A percentile compares a stretch with the other conserved stretches of the same genome.
phyloP scores from a whole-genome alignment of 1,140 invertebrate genomes.

The Cyclina sinensis region DNA sequence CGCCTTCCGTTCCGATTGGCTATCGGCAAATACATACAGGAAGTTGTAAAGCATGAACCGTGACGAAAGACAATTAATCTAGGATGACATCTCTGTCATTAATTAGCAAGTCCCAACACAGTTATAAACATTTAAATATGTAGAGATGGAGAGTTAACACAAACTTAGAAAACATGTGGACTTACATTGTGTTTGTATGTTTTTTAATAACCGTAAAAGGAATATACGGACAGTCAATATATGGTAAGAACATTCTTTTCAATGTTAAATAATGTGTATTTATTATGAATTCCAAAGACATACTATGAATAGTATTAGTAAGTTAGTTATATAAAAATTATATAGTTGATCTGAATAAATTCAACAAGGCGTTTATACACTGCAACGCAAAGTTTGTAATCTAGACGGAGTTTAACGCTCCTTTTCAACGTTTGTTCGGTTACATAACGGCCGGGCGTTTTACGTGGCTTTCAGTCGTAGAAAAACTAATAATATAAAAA shows the following conservation, averaged over 20 bases:
- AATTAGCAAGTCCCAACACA: slow-evolving; percentile 18
- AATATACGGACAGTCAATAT: neutral
- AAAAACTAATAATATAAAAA: no score
- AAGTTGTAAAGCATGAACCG: neutral
- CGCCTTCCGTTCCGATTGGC: slow-evolving; percentile 24
- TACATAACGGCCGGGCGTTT: no score
- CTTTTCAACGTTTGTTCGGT: no score
- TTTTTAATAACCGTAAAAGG: neutral
- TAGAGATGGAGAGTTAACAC: slow-evolving; percentile 12
- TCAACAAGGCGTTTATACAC: no score
- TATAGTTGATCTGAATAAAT: no score
- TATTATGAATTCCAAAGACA: no score
- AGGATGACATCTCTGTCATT: slow-evolving; percentile 25
- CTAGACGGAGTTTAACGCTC: no score
- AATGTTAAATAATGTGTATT: no score
- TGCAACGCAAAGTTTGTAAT: no score
- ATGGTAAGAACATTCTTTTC: slow-evolving; percentile 11
- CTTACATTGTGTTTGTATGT: neutral
- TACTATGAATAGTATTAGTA: no score
- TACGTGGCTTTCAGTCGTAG: no score
- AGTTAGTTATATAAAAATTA: no score
- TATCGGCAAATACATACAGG: neutral
- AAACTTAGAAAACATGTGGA: slow-evolving; percentile 21
- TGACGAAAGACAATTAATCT: slow-evolving; percentile 25
- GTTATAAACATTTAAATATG: slow-evolving; percentile 12